A percentile compares a stretch with the other conserved stretches of the same genome.
These are phyloP conservation scores for Ochotona curzoniae DNA, from an alignment of 2,113 vertebrate species.

Conservation along the genomic window DNA sequence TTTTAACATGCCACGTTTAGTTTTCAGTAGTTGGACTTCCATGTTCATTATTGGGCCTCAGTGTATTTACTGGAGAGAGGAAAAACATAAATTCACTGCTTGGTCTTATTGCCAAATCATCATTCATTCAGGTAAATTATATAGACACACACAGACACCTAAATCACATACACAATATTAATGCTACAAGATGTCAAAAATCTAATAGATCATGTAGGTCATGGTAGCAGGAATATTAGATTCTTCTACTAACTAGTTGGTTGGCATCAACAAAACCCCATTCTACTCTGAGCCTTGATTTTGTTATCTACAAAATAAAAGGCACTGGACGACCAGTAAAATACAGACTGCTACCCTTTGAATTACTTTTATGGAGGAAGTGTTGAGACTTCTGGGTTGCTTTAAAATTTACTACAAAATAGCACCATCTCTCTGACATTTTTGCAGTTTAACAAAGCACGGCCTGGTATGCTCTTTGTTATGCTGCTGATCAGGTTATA, in stretches of 20 bases:
- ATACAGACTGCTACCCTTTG: neutral
- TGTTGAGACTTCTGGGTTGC: slow-evolving; percentile 7
- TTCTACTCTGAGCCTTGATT: slow-evolving; percentile 1
- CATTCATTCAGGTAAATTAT: slow-evolving; percentile 39
- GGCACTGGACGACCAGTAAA: neutral
- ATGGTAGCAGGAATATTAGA: neutral
- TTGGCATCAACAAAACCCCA: neutral
- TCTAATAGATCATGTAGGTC: neutral
- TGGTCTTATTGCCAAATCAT: neutral
- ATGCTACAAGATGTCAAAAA: neutral
- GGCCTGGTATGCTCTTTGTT: slow-evolving; percentile 12
- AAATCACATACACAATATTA: neutral
- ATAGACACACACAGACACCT: neutral
- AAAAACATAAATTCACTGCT: slow-evolving; percentile 1
- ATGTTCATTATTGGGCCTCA: neutral
- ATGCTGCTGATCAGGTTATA: slow-evolving; percentile 14
- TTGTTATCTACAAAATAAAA: slow-evolving; percentile 38
- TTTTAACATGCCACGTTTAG: neutral
- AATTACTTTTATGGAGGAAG: neutral
- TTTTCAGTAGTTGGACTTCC: slow-evolving; percentile 27
- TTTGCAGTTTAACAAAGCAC: slow-evolving; percentile 31
- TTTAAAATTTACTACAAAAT: slow-evolving; percentile 43
- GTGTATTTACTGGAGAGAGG: neutral
- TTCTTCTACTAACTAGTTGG: neutral
- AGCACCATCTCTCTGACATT: slow-evolving; percentile 2